phyloP scores from a whole-genome alignment of 2,797 vertebrate species.

The Bufotes viridis region DNA sequence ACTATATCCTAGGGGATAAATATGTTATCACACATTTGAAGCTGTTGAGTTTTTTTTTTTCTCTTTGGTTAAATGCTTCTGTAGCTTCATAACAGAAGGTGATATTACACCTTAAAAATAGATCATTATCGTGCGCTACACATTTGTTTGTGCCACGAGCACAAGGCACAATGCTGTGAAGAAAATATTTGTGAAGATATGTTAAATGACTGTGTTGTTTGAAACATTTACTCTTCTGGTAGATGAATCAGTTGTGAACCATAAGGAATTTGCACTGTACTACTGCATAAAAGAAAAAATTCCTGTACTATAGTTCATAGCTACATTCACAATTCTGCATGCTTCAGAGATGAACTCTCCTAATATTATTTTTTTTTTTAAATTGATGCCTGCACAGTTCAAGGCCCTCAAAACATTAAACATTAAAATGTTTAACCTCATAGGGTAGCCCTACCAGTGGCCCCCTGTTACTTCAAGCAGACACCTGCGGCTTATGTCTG shows the following conservation, averaged over 20 bases:
- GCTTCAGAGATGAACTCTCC: no score
- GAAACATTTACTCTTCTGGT: not conserved
- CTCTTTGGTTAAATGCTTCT: not conserved
- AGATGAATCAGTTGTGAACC: not conserved
- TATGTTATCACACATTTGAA: conserved; percentile 3
- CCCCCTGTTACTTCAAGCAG: no score
- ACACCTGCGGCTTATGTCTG: no score
- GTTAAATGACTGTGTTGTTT: conserved; percentile 50
- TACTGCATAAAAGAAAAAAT: not conserved
- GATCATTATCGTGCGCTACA: not conserved
- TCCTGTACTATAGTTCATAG: no score
- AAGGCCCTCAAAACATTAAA: no score
- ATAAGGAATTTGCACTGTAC: not conserved
- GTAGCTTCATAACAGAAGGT: conserved; percentile 27
- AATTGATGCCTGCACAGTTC: no score
- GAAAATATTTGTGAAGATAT: conserved; percentile 61
- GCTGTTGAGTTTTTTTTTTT: conserved; percentile 14
- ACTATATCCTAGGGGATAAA: not conserved
- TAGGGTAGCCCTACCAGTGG: no score
- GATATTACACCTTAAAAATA: conserved; percentile 50
- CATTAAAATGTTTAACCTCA: no score
- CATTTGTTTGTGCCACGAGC: conserved; percentile 32
- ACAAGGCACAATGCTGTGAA: conserved; percentile 29
- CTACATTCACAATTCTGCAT: no score
- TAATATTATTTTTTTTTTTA: no score